Conservation (phyloP, 2,797 vertebrate genomes). For the Cuniculus paca region DNA sequence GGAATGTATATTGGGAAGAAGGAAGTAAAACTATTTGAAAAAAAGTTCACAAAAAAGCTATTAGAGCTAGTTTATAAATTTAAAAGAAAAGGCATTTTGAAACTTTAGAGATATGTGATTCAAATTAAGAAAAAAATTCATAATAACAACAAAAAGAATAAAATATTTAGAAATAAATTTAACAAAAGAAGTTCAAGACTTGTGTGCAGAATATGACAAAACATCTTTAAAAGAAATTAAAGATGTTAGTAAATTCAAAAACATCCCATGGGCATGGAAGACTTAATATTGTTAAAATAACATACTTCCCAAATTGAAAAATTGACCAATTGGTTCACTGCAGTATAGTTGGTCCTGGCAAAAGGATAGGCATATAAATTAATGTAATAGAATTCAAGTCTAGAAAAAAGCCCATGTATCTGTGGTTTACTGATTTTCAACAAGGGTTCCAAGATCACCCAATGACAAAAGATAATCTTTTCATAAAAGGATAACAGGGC, state of each 20-base stretch:
- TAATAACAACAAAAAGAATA: background rate
- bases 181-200: background rate
- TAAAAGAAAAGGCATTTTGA: background rate
- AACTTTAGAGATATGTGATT: background rate
- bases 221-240: background rate
- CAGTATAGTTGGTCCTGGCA: background rate
- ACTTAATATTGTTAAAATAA: background rate
- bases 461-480: background rate
- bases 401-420: background rate
- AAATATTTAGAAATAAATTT: background rate
- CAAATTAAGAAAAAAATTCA: background rate
- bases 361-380: background rate
- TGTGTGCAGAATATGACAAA: background rate
- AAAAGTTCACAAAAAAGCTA: background rate
- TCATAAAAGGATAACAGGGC: background rate
- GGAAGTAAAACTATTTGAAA: background rate
- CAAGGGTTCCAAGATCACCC: background rate
- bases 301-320: background rate
- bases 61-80: background rate
- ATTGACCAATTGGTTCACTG: background rate
- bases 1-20: background rate
- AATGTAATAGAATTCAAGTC: background rate
- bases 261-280: background rate
- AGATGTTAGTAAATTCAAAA: background rate
- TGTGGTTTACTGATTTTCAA: background rate